Base-by-base conservation (phyloP, 2,797 vertebrate species). In the Lithobates sylvaticus region DNA sequence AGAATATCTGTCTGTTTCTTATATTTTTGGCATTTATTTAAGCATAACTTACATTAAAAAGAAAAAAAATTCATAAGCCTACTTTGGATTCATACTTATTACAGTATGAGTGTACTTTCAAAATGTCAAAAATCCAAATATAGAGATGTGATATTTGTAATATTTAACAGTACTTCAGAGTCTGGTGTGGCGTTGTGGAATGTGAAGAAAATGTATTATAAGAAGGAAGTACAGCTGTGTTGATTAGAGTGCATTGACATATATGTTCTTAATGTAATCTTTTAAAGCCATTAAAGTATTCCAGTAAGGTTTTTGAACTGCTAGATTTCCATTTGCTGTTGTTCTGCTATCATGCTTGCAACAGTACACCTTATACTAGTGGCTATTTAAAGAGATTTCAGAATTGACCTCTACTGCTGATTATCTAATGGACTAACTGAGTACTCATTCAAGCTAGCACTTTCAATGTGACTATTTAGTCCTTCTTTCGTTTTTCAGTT, bases 61-160 rank as follows among this genome's bases (percentile, higher is more conserved):
- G 8, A 70, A 34, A 27, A 42, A 47, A 47, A 47, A 47, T 78
- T 26, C 42, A 8, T 44, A 67, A 7, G 42, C 15, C 21, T 15
- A 36, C 58, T 78, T 27, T 67, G 13, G 26, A 18, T 67, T 64
- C 21, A 34, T 58, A 70, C 32, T 58, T 88, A 82, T 36, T 44
- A 88, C 7, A 68, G 77, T 75, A 47, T 39, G 32, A 80, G 29
- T 86, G 82, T 21, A 16, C 2, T 29, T 67, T 74, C 21, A 36
- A 86, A 86, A 84, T 86, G 58, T 83, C 58, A 76, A 23, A 16
- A 21, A 87, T n/a, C 88, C 89, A 88, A 76, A 68, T 0, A 1
- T 75, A 65, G 64, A 77, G 71, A 58, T 18, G 32, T 85, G 29
- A 29, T 76, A 78, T 72, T 75, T 78, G 44, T 77, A 89, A 39